Evolutionary conservation across 2,888 invertebrate genomes (phyloP), one percentile per base, ranked within the genome.

Genomic region (Salticus scenicus): DNA sequence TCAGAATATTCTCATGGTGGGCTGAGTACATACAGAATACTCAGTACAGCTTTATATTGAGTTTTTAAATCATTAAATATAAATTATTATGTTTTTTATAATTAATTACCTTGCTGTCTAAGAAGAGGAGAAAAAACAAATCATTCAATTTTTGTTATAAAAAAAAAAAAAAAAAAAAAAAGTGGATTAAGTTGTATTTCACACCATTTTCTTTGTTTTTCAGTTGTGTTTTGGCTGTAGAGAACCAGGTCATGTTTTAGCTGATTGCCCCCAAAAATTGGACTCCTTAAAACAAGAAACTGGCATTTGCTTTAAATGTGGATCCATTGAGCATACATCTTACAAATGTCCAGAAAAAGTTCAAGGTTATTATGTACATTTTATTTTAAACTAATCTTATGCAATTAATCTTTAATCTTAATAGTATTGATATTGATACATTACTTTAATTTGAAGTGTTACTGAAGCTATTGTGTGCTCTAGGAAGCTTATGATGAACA

Each of bases 161-260:
- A n/a, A n/a, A n/a, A n/a, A n/a, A n/a, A n/a, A n/a, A n/a, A n/a
- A n/a, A n/a, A n/a, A n/a, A n/a, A n/a, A n/a, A n/a, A n/a, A n/a
- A n/a, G n/a, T n/a, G n/a, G n/a, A n/a, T n/a, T n/a, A n/a, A n/a
- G n/a, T n/a, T n/a, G n/a, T n/a, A n/a, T n/a, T n/a, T n/a, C n/a
- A n/a, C n/a, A n/a, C n/a, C n/a, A n/a, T n/a, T n/a, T n/a, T n/a
- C n/a, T n/a, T n/a, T n/a, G n/a, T 41, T 73, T 76, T 82, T 2
- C 41, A 94, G 90, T 94, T 94, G 10, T 96, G 96, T 90, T 96
- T 95, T 90, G 94, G 96, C 89, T 96, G 96, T 90, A 92, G 94
- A 14, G 93, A 94, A 91, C 93, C 94, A 8, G 97, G 97, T 0
- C 97, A 97, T 90, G 93, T 94, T 89, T 91, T 97, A 41, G 94